Evolutionary conservation across 2,113 vertebrate species (phyloP).

Genomic region (Pundamilia nyererei): DNA sequence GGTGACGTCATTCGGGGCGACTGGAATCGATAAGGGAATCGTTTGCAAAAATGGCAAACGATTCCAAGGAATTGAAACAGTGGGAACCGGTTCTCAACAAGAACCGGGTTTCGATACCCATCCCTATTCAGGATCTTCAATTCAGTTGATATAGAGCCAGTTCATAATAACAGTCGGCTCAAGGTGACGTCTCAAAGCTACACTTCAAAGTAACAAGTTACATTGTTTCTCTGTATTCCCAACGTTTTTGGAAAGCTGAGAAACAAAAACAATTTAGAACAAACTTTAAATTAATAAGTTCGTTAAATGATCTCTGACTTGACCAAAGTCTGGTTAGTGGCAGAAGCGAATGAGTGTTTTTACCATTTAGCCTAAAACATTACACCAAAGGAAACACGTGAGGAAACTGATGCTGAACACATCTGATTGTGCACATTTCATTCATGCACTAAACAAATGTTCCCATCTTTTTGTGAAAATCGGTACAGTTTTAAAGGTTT

Average conservation of each 20-base stretch:
- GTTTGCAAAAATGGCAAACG: accelerated
- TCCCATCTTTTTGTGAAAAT: background rate
- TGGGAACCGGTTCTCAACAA: background rate
- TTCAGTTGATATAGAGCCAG: background rate
- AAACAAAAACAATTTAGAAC: background rate
- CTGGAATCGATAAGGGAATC: background rate
- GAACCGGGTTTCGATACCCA: background rate
- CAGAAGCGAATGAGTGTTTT: background rate
- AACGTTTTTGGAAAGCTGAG: background rate
- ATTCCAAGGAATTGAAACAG: accelerated
- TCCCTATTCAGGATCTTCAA: background rate
- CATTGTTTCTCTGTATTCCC: background rate
- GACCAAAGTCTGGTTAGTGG: background rate
- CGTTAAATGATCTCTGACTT: background rate
- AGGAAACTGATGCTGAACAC: background rate
- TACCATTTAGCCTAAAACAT: background rate
- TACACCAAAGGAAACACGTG: background rate
- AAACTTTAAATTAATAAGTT: background rate
- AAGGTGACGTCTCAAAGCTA: background rate
- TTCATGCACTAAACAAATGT: background rate
- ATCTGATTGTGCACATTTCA: background rate
- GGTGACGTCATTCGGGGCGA: accelerated
- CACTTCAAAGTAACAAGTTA: background rate
- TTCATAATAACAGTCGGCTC: background rate
- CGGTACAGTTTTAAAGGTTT: background rate